Conservation (phyloP, 30 jellyfish, hydroid and myxozoan species). For the Catostylus mosaicus region DNA sequence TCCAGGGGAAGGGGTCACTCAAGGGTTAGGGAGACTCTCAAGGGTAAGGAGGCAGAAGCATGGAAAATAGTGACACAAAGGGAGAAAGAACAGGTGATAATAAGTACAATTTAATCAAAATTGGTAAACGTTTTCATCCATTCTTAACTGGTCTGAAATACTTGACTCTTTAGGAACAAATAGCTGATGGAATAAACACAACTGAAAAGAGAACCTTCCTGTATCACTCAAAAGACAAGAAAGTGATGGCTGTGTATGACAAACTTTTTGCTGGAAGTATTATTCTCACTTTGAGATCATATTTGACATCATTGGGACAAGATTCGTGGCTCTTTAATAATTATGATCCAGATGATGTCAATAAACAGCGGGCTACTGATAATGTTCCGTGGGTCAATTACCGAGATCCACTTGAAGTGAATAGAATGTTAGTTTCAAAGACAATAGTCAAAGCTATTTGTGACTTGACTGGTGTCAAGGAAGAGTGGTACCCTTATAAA, state of each 20-base stretch:
- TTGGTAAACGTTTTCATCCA: no score
- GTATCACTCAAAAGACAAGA: conserved; percentile 54
- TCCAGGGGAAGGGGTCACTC: no score
- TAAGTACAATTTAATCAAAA: no score
- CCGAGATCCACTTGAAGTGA: conserved; percentile 68
- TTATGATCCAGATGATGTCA: conserved; percentile 70
- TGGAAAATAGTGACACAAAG: no score
- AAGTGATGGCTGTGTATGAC: conserved; percentile 74
- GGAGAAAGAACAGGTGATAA: no score
- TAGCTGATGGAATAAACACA: conserved; percentile 61
- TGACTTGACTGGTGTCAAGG: conserved; percentile 59
- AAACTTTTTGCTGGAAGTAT: conserved; percentile 60
- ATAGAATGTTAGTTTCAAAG: conserved; percentile 41
- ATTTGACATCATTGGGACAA: conserved; percentile 69
- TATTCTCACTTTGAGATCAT: conserved; percentile 51
- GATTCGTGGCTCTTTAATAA: conserved; percentile 81
- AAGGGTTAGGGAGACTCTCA: no score
- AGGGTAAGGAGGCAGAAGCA: no score
- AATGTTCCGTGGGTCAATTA: conserved; percentile 81
- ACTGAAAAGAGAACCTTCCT: conserved; percentile 63
- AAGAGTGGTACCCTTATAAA: conserved; percentile 73
- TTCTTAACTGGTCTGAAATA: not conserved
- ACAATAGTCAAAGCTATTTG: conserved; percentile 61
- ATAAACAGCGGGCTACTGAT: conserved; percentile 59
- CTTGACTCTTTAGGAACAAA: not conserved